Percentiles rank a stretch among this genome's conserved stretches.
Conservation (phyloP, 2,113 vertebrate species). For the Crotalus helleri region DNA sequence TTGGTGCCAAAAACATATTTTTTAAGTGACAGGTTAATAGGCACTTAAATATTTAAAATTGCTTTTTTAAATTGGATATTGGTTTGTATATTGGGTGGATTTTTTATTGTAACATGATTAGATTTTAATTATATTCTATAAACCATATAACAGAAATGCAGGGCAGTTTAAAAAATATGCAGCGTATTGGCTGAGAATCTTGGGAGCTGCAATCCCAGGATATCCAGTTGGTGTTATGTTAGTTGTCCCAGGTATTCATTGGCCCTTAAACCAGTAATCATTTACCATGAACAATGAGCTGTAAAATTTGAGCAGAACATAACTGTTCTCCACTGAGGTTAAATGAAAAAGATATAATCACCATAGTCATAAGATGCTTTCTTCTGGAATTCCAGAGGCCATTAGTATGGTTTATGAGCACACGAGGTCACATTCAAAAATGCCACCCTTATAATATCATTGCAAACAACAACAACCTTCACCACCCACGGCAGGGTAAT, state of each 20-base stretch:
- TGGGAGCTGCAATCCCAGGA: neutral
- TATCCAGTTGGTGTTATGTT: neutral
- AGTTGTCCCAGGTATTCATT: neutral
- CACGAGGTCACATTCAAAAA: slow-evolving; percentile 11
- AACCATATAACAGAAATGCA: neutral
- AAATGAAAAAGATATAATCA: neutral
- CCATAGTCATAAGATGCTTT: neutral
- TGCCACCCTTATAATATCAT: neutral
- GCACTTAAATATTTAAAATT: neutral
- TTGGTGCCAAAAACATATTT: neutral
- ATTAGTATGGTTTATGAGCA: neutral
- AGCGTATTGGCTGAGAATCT: neutral
- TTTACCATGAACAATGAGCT: neutral
- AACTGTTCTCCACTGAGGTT: neutral
- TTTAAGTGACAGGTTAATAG: neutral
- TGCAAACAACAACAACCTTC: neutral
- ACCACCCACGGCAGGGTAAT: neutral
- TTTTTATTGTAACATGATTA: neutral
- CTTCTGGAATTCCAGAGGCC: neutral
- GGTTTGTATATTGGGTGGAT: neutral
- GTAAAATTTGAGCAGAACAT: neutral
- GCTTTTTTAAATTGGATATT: neutral
- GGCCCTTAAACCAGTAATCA: neutral
- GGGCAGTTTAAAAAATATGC: neutral
- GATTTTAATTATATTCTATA: neutral